Evolutionary conservation across 2,888 invertebrate genomes (phyloP), one percentile per base, ranked within the genome.

Genomic region (Protonemura montana): DNA sequence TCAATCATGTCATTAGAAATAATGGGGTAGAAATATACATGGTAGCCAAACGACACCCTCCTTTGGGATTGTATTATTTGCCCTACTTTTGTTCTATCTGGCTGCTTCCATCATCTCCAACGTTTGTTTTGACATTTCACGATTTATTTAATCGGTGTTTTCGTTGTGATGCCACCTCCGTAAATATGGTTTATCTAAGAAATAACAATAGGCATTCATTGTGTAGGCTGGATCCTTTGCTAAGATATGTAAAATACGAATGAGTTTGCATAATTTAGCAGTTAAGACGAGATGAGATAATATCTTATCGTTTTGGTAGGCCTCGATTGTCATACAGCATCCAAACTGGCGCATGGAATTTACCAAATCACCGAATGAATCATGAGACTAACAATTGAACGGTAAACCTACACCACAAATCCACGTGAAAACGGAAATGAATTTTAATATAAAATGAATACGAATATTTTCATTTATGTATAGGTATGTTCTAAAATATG

Each of bases 1-100:
- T 81, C 29, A 16, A 81, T 30, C 28, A 81, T 29, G 81, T 30
- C 30, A 81, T 81, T 81, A 81, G 81, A 81, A 81, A 81, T 81
- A 81, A 81, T 81, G 81, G 81, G 10, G 81, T 29, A 81, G 81
- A n/a, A 59, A 26, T 30, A 81, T 81, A 81, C 81, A 29, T 29
- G 16, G 30, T 81, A 81, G 21, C 30, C 30, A 81, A 81, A 81
- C 30, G 81, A 81, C 30, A 29, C 28, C 21, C 28, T 81, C 81
- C 81, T 81, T 81, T 81, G 81, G 81, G 81, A 81, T 30, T 29
- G 7, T 29, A 28, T 59, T 59, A 21, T 59, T 59, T 81, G 81
- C 21, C 28, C 81, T 81, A 81, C 81, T 29, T 81, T 81, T 81
- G 28, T 81, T 30, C 30, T n/a, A 30, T n/a, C 30, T 29, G 29